Base-by-base conservation (phyloP, 2,888 invertebrate species). In the Carabus problematicus region DNA sequence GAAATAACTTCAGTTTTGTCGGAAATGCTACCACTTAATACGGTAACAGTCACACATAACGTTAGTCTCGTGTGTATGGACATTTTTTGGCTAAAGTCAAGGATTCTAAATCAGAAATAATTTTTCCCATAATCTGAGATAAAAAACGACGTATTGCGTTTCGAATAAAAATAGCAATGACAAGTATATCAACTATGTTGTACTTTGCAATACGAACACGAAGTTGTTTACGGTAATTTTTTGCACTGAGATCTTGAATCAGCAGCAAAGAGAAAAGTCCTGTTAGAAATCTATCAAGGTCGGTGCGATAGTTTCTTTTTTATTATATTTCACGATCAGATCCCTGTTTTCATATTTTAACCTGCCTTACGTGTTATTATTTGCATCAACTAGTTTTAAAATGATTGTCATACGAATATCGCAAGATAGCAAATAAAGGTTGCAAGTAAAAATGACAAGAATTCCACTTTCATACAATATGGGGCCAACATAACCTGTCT, bases 1-100 rank as follows among this genome's bases (percentile, higher is more conserved):
- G 47, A 64, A 63, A 63, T 66, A 66, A 64, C 64, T 66, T 58
- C 39, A 58, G 58, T 66, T n/a, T 66, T 66, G 41, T 58, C 58
- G 66, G 66, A 66, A 66, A 66, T 58, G 58, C 45, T 18, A 16
- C n/a, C n/a, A n/a, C n/a, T 18, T 18, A 52, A 52, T 18, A 29
- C 6, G 29, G 29, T 6, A 29, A 29, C 29, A 29, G 29, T 29
- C 6, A 29, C 29, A 29, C 29, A 29, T 29, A n/a, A 29, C 29
- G 29, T 6, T 6, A 29, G 29, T 6, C 29, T 3, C 2, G 3
- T 6, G 29, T 29, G 6, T 6, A 29, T 29, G 29, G 29, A 29
- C 29, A 6, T 29, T 29, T 29, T 29, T 29, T 29, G 29, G 29
- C 6, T 29, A 29, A 29, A 29, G 29, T 29, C 29, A 29, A 29